A percentile compares a stretch with the other conserved stretches of the same genome.
phyloP scores from a whole-genome alignment of 2,888 invertebrate genomes.

The Agrochola lychnidis region DNA sequence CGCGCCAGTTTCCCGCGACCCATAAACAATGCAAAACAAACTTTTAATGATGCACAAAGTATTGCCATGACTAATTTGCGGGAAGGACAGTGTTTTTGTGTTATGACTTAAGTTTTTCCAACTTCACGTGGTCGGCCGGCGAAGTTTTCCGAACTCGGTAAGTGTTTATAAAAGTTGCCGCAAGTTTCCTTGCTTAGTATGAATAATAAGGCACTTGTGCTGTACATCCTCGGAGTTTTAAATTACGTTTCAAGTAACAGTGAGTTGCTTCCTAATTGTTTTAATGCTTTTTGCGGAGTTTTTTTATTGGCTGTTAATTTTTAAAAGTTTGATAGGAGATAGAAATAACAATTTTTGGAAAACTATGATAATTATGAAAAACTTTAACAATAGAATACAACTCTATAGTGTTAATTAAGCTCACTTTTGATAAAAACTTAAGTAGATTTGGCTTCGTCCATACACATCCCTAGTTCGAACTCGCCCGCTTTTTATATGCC shows the following conservation, averaged over 20 bases:
- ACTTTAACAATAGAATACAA: background rate
- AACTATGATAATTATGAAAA: background rate
- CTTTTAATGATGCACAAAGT: slow-evolving; percentile 58
- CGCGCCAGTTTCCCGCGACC: slow-evolving; percentile 67
- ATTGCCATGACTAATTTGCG: slow-evolving; percentile 58
- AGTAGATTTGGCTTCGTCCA: too few relatives aligned
- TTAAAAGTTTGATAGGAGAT: background rate
- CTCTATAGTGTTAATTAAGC: background rate
- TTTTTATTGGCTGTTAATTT: background rate
- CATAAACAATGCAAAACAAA: slow-evolving; percentile 57
- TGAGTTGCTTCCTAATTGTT: slow-evolving; percentile 16
- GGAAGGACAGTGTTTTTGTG: slow-evolving; percentile 64
- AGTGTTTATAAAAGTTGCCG: slow-evolving; percentile 66
- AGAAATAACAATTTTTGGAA: background rate
- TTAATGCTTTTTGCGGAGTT: background rate
- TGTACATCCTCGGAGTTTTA: slow-evolving; percentile 26
- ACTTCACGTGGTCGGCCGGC: slow-evolving; percentile 53
- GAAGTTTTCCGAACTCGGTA: slow-evolving; percentile 68
- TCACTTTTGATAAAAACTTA: background rate
- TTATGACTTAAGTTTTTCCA: slow-evolving; percentile 62
- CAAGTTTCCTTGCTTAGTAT: slow-evolving; percentile 51
- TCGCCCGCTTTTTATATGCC: too few relatives aligned
- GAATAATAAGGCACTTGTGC: slow-evolving; percentile 51
- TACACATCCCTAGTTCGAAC: too few relatives aligned
- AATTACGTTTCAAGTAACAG: slow-evolving; percentile 31